A percentile compares a stretch with the other conserved stretches of the same genome.
phyloP scores from a whole-genome alignment of 2,113 vertebrate genomes.

The Centropristis striata region DNA sequence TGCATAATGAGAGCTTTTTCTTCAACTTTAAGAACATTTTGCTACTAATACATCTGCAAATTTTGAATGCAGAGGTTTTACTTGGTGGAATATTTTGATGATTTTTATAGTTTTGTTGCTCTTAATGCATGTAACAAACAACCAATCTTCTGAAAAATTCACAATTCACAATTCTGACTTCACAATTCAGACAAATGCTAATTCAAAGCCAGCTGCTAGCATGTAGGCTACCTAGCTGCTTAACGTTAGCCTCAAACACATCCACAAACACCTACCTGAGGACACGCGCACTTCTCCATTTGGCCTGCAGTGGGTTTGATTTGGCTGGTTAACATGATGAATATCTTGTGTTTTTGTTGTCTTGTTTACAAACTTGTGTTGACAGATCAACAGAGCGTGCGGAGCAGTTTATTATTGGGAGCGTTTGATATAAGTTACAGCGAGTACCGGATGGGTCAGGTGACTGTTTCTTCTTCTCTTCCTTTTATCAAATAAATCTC shows the following conservation, averaged over 20 bases:
- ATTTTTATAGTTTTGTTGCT: not conserved
- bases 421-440: not conserved
- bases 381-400: not conserved
- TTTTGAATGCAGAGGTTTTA: too few relatives aligned
- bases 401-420: not conserved
- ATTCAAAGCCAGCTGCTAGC: not conserved
- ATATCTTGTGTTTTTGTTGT: too few relatives aligned
- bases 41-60: not conserved
- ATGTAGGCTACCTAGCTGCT: not conserved
- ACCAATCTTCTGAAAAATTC: not conserved
- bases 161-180: not conserved
- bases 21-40: not conserved
- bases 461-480: not conserved
- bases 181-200: not conserved
- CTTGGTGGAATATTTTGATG: too few relatives aligned
- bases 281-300: too few relatives aligned
- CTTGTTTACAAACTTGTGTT: too few relatives aligned
- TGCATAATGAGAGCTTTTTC: not conserved
- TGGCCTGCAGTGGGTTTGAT: not conserved
- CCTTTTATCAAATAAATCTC: too few relatives aligned
- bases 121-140: not conserved
- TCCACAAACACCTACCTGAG: not conserved
- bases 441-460: not conserved
- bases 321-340: too few relatives aligned
- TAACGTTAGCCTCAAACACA: not conserved